Percentiles rank a stretch among this genome's conserved stretches.
phyloP scores from a whole-genome alignment of 2,888 invertebrate genomes.

The Fragum fragum region DNA sequence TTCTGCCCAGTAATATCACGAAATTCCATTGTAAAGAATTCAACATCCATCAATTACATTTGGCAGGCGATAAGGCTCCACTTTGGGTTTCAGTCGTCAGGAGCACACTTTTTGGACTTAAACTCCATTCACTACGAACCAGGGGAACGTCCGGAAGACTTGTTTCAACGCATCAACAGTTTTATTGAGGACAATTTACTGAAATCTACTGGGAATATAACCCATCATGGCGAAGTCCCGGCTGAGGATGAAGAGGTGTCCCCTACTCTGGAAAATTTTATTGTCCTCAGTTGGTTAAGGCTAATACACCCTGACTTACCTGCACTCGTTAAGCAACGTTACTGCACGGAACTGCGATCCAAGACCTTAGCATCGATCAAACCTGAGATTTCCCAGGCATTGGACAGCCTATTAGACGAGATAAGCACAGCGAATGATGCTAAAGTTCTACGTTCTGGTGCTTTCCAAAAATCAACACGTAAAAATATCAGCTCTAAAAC shows the following conservation, averaged over 20 bases:
- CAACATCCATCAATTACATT: constrained; percentile 41
- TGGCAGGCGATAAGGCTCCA: constrained; percentile 63
- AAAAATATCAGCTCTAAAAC: background rate
- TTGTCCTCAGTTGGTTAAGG: constrained; percentile 62
- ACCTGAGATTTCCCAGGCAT: constrained; percentile 65
- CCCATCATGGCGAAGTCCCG: constrained; percentile 61
- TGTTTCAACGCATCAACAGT: constrained; percentile 61
- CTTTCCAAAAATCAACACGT: background rate
- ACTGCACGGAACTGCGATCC: constrained; percentile 61
- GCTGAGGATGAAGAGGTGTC: constrained; percentile 52
- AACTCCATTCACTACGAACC: constrained; percentile 54
- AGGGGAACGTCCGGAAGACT: constrained; percentile 65
- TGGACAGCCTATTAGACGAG: constrained; percentile 65
- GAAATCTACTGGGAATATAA: constrained; percentile 33
- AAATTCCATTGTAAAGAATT: constrained; percentile 52
- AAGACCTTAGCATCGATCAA: constrained; percentile 67
- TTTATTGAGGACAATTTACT: constrained; percentile 67
- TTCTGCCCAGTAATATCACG: constrained; percentile 48
- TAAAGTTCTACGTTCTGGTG: constrained; percentile 31
- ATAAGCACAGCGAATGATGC: constrained; percentile 40
- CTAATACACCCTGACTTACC: constrained; percentile 61
- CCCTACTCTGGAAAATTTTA: constrained; percentile 66
- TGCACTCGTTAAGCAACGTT: constrained; percentile 63
- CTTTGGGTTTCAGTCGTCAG: constrained; percentile 55
- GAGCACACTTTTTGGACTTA: constrained; percentile 65